A percentile compares a stretch with the other conserved stretches of the same genome.
These are phyloP conservation scores for Hydrozoanthus tunicans DNA, from an alignment of 64 coral and sea anemone species.

Conservation along the genomic window DNA sequence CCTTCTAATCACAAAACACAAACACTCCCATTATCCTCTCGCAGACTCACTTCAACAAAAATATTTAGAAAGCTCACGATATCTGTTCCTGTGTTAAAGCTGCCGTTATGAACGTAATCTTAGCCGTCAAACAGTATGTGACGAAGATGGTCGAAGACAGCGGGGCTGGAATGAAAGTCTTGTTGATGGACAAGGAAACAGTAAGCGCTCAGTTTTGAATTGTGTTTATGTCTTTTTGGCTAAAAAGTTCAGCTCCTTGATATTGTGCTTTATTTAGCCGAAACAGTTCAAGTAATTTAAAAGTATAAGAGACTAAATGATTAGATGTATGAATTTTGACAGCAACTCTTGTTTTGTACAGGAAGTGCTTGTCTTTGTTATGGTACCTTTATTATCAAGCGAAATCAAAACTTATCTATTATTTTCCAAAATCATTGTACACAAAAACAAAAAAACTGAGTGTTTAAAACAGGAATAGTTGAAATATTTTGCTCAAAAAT, in stretches of 20 bases:
- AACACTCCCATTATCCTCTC: neutral
- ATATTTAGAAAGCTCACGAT: neutral
- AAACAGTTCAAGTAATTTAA: no score
- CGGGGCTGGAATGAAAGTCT: conserved; percentile 95
- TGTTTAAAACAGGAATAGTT: no score
- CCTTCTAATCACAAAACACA: neutral
- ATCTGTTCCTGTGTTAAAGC: neutral
- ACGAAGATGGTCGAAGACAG: conserved; percentile 95
- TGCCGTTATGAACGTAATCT: conserved; percentile 91
- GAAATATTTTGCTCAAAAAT: no score
- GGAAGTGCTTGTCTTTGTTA: conserved; percentile 3
- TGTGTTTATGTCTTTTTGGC: neutral
- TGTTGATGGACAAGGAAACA: conserved; percentile 98
- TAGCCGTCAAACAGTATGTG: conserved; percentile 96
- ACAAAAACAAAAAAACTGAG: no score
- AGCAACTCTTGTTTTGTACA: neutral
- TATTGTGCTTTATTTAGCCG: neutral
- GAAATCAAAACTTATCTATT: no score
- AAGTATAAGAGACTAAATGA: neutral
- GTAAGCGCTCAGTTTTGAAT: conserved; percentile 31
- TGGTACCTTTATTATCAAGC: no score
- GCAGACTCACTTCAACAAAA: neutral
- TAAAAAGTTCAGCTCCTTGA: neutral
- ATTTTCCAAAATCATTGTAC: no score
- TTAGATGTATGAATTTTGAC: neutral